Conservation (phyloP, 2,888 invertebrate species). For the Drosophila pseudotakahashii region DNA sequence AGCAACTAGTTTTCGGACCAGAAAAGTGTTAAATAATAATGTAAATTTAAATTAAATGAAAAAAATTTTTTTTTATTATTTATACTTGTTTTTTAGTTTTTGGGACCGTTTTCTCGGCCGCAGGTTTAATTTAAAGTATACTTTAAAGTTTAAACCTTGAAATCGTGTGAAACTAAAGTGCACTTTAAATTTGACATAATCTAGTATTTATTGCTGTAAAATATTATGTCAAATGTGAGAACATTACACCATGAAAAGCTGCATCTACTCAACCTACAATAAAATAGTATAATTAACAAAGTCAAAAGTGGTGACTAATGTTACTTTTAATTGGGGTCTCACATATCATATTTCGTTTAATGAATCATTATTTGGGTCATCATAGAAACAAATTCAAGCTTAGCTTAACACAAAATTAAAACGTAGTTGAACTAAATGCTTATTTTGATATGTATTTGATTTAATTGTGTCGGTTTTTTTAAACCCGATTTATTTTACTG, state of each 20-base stretch:
- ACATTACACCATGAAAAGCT: background rate
- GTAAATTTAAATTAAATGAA: background rate
- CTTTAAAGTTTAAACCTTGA: too few relatives aligned
- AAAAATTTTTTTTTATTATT: too few relatives aligned
- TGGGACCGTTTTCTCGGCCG: too few relatives aligned
- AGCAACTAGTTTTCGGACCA: background rate
- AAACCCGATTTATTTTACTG: too few relatives aligned
- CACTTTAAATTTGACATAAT: too few relatives aligned
- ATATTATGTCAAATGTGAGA: background rate
- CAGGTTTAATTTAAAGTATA: too few relatives aligned
- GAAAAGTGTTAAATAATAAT: background rate
- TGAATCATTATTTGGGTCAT: background rate
- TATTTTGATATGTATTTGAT: background rate
- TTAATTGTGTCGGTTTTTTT: background rate
- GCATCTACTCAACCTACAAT: background rate
- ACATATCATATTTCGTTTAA: slow-evolving; percentile 2
- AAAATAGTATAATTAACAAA: background rate
- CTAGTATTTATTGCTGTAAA: too few relatives aligned
- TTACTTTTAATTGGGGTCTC: background rate
- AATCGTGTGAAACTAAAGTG: too few relatives aligned
- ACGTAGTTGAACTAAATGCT: background rate
- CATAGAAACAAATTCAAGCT: background rate
- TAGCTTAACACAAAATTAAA: background rate
- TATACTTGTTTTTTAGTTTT: too few relatives aligned
- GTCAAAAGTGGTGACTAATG: background rate